Base-by-base conservation (phyloP, 2,888 invertebrate genomes). In the Clanis bilineata region DNA sequence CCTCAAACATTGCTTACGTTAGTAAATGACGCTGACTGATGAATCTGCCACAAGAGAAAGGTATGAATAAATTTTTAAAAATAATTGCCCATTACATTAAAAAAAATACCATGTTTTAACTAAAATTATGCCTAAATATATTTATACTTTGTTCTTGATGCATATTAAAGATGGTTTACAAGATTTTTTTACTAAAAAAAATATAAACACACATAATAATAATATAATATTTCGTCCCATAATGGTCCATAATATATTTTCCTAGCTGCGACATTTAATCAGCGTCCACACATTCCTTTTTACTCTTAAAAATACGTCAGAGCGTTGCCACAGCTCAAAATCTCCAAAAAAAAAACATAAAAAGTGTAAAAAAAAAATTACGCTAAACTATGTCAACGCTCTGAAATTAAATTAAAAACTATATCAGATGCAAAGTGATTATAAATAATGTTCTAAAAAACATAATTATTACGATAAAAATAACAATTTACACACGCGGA, bases 401-500 rank as follows among this genome's bases (percentile, higher is more conserved):
- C 28, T 28, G 51, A 28, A 28, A 41, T 41, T n/a, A 12, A 25
- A 47, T 32, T 45, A 32, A 51, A 28, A 51, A 32, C 51, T 51
- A 51, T 6, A 51, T 51, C 32, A 32, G 51, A 51, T 51, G 41
- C 41, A 41, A 32, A 28, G 1, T 28, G 51, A 51, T 32, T 51
- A 51, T 51, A 51, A 51, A 51, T 51, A 51, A 51, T 51, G 18
- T n/a, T n/a, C n/a, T n/a, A 32, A 32, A 4, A 32, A 32, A 18
- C 15, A 18, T 51, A 25, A 47, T 47, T 28, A 25, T 28, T 25
- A 51, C 51, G 51, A 32, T 51, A 51, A 51, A 32, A 51, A 32
- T 51, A 51, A 47, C 32, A 28, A 7, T 51, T 51, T 32, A 51
- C 51, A 18, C 18, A 51, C 51, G 51, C 51, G 51, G 32, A 51